Percentiles rank a stretch among this genome's conserved stretches.
Evolutionary conservation across 2,797 vertebrate genomes (phyloP).

Genomic region (Nasua narica): DNA sequence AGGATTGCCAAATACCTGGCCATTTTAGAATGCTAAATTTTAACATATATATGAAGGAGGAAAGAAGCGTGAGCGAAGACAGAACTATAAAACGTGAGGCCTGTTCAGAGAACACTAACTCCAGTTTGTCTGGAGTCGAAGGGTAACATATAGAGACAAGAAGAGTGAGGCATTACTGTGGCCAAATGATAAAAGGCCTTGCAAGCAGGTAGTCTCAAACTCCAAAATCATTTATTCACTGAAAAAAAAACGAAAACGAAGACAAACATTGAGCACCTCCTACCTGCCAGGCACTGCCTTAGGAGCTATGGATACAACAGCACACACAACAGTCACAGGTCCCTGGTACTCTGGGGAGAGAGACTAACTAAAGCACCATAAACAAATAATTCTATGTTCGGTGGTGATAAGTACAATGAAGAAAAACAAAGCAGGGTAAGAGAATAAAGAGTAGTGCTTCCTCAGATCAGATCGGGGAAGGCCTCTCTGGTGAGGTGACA

Average conservation of each 20-base stretch:
- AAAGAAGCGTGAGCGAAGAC: neutral
- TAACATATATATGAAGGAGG: neutral
- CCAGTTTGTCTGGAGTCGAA: neutral
- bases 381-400: neutral
- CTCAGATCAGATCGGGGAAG: neutral
- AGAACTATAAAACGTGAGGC: neutral
- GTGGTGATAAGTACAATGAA: neutral
- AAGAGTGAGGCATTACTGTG: neutral
- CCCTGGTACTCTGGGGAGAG: neutral
- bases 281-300: neutral
- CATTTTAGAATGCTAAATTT: neutral
- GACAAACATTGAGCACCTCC: neutral
- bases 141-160: neutral
- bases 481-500: neutral
- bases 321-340: neutral
- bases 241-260: neutral
- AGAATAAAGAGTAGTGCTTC: neutral
- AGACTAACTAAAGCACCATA: neutral
- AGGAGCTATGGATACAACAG: neutral
- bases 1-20: neutral
- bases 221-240: neutral
- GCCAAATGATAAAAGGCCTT: neutral
- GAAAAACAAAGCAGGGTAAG: slow-evolving; percentile 34
- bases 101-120: neutral
- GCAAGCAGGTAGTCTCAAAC: neutral